phyloP scores from a whole-genome alignment of 2,113 vertebrate species.

The Hiodon alosoides region DNA sequence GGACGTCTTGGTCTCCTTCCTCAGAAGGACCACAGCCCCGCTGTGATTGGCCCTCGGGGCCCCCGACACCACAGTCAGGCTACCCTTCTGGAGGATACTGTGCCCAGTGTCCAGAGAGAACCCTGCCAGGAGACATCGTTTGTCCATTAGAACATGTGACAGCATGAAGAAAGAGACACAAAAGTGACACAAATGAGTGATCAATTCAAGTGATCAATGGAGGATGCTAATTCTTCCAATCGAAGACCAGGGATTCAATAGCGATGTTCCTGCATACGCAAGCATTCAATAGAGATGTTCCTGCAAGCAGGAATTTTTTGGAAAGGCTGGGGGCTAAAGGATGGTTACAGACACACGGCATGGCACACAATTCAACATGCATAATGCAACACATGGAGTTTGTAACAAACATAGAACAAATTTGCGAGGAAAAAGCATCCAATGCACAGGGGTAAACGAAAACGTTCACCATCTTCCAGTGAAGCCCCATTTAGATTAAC shows the following conservation, averaged over 20 bases:
- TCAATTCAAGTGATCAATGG: too few species aligned
- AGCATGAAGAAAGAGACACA: too few species aligned
- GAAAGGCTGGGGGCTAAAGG: background rate
- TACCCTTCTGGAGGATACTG: conserved; percentile 69
- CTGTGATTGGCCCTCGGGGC: conserved; percentile 92
- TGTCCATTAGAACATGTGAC: too few species aligned
- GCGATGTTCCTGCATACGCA: background rate
- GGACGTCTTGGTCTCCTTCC: conserved; percentile 60
- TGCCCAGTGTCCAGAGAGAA: conserved; percentile 91
- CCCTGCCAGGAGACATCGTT: conserved; percentile 57
- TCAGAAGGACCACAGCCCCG: conserved; percentile 84
- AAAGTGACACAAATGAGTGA: background rate
- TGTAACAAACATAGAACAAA: background rate
- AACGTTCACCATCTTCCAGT: too few species aligned
- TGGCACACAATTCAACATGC: background rate
- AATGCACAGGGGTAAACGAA: background rate
- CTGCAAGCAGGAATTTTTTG: too few species aligned
- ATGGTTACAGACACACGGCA: background rate
- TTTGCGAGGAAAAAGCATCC: background rate
- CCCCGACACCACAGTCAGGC: conserved; percentile 86
- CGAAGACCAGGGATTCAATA: too few species aligned
- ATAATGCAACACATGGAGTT: background rate
- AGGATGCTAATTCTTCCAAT: too few species aligned
- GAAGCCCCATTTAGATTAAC: too few species aligned
- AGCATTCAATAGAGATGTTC: background rate